A percentile compares a stretch with the other conserved stretches of the same genome.
Conservation (phyloP, 1,140 invertebrate species). For the Oryctes rhinoceros region DNA sequence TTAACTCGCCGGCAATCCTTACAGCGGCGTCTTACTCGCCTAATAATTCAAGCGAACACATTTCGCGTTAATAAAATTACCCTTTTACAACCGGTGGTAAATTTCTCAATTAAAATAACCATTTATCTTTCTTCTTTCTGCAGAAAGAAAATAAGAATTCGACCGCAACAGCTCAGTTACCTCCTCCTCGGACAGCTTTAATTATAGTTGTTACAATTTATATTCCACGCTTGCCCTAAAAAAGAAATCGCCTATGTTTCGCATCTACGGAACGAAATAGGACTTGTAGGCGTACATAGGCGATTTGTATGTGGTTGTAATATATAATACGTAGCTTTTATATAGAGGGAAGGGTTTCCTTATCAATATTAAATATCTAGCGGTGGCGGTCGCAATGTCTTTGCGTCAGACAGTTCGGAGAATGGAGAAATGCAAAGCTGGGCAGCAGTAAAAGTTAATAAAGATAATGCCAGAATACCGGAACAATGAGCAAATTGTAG, state of each 20-base stretch:
- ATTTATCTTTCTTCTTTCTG: slow-evolving; percentile 19
- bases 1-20: background rate
- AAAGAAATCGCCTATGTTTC: background rate
- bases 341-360: slow-evolving; percentile 52
- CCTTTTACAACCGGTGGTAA: slow-evolving; percentile 35
- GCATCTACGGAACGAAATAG: background rate
- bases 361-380: slow-evolving; percentile 59
- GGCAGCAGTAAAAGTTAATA: slow-evolving; percentile 57
- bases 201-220: slow-evolving; percentile 35
- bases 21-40: background rate
- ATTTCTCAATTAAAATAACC: slow-evolving; percentile 37
- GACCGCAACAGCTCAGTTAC: slow-evolving; percentile 16
- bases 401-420: slow-evolving; percentile 54
- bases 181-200: slow-evolving; percentile 17
- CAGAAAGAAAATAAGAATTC: slow-evolving; percentile 20
- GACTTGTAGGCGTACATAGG: background rate
- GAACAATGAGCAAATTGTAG: slow-evolving; percentile 59
- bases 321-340: background rate
- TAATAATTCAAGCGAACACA: slow-evolving; percentile 34
- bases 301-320: background rate
- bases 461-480: slow-evolving; percentile 56
- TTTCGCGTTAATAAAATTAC: slow-evolving; percentile 36
- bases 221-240: slow-evolving; percentile 18
- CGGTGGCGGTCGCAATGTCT: slow-evolving; percentile 51
- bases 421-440: slow-evolving; percentile 38